Evolutionary conservation across 2,888 invertebrate species (phyloP).

Genomic region (Limnephilus marmoratus): DNA sequence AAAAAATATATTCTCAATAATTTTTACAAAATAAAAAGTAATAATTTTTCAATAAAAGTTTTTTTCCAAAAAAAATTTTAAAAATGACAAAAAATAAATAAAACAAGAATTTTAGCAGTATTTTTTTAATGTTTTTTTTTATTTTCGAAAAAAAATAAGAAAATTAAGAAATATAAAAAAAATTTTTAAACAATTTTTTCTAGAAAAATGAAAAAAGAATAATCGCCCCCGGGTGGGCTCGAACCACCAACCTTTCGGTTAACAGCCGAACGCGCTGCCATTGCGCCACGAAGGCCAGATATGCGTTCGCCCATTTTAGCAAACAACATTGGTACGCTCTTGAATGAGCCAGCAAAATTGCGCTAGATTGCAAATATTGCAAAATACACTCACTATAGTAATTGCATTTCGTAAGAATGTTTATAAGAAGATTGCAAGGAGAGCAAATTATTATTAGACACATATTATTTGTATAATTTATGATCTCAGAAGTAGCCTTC

Average conservation of each 20-base stretch:
- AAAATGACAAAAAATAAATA: too few species aligned
- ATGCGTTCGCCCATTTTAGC: neutral
- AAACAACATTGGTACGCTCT: neutral
- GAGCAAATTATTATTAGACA: neutral
- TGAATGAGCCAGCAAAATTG: neutral
- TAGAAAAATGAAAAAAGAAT: neutral
- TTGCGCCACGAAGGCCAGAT: conserved; percentile 92
- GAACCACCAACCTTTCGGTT: conserved; percentile 99
- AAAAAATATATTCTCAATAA: too few species aligned
- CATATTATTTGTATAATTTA: neutral
- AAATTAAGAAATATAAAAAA: neutral
- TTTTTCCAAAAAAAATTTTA: too few species aligned
- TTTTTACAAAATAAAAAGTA: too few species aligned
- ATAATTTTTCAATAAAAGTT: too few species aligned
- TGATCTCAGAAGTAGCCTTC: conserved; percentile 77
- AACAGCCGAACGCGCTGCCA: conserved; percentile 99
- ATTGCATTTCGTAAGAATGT: neutral
- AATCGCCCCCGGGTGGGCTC: conserved; percentile 79
- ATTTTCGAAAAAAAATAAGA: neutral
- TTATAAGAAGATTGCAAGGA: neutral
- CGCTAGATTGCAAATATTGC: neutral
- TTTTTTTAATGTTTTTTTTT: too few species aligned
- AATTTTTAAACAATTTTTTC: too few species aligned
- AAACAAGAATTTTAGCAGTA: too few species aligned
- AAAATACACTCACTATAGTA: neutral